Conservation (phyloP, 2,113 vertebrate species). For the Eudyptes chrysolophus region DNA sequence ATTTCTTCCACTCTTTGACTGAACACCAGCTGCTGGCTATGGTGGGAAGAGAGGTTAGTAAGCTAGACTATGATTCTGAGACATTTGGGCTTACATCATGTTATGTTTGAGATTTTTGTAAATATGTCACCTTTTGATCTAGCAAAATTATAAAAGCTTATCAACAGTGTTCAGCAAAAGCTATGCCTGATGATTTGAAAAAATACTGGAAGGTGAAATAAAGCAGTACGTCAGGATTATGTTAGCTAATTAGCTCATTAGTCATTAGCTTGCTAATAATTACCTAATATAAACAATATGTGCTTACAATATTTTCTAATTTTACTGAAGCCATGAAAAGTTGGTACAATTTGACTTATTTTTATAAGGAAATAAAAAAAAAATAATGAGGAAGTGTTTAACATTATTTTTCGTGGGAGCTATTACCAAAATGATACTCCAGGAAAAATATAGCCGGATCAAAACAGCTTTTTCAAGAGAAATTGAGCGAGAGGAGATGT, state of each 20-base stretch:
- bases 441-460: neutral
- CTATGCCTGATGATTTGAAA: neutral
- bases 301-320: neutral
- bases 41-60: neutral
- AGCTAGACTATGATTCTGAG: neutral
- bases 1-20: neutral
- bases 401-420: neutral
- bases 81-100: neutral
- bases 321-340: neutral
- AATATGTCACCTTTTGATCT: neutral
- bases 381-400: neutral
- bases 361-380: neutral
- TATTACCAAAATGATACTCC: neutral
- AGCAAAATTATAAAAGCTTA: neutral
- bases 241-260: neutral
- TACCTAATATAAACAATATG: neutral
- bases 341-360: neutral
- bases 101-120: neutral
- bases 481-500: neutral
- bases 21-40: neutral
- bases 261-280: neutral
- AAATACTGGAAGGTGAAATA: neutral
- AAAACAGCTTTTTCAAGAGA: neutral
- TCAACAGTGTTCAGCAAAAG: neutral
- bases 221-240: neutral